phyloP scores from a whole-genome alignment of 2,888 invertebrate genomes.

The Achlya flavicornis region DNA sequence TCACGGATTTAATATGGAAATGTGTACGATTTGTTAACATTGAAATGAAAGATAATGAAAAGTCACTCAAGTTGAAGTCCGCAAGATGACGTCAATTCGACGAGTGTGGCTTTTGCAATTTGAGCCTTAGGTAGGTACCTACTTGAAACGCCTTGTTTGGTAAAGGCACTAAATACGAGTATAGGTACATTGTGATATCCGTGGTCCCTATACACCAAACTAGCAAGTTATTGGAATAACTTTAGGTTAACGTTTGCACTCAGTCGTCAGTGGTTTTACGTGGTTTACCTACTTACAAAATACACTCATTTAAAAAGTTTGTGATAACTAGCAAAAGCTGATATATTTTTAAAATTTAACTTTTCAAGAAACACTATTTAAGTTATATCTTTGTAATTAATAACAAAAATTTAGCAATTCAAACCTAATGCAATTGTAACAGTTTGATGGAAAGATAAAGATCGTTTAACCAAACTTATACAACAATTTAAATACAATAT shows the following conservation, averaged over 20 bases:
- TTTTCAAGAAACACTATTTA: too few relatives aligned
- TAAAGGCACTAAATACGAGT: not conserved
- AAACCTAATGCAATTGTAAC: too few relatives aligned
- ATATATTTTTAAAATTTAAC: too few relatives aligned
- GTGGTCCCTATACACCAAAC: not conserved
- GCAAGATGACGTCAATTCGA: not conserved
- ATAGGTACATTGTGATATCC: constrained; percentile 7
- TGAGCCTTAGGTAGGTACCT: not conserved
- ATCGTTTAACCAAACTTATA: too few relatives aligned
- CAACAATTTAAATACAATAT: too few relatives aligned
- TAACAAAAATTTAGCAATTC: too few relatives aligned
- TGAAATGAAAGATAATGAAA: constrained; percentile 2
- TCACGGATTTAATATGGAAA: not conserved
- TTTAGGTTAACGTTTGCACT: not conserved
- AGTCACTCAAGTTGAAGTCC: constrained; percentile 5
- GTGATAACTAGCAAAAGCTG: too few relatives aligned
- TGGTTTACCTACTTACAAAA: not conserved
- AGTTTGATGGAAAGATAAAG: too few relatives aligned
- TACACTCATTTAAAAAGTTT: too few relatives aligned
- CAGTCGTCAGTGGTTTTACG: not conserved
- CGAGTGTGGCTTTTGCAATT: constrained; percentile 7
- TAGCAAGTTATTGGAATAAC: not conserved
- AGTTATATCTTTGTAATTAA: too few relatives aligned
- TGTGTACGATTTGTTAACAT: not conserved
- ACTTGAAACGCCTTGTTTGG: not conserved